Percentiles rank a stretch among this genome's conserved stretches.
Evolutionary conservation across 2,113 vertebrate genomes (phyloP).

Genomic region (Acanthochromis polyacanthus): DNA sequence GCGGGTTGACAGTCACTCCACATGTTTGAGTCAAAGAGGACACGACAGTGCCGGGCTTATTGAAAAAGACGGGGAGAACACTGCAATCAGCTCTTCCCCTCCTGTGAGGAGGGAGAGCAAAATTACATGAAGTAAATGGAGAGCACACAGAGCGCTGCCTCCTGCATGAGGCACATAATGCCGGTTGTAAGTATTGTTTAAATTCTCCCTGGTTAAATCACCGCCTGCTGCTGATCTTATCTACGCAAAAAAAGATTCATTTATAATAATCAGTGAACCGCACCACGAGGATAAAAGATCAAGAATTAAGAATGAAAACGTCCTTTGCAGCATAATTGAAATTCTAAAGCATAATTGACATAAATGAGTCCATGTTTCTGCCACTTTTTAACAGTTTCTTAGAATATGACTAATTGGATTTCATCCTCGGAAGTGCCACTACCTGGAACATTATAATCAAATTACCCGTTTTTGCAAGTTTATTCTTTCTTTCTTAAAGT

Average conservation of each 20-base stretch:
- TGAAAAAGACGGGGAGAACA: conserved; percentile 72
- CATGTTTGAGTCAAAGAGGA: conserved; percentile 68
- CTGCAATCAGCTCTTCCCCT: conserved; percentile 70
- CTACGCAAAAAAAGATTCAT: not conserved
- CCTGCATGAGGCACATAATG: conserved; percentile 11
- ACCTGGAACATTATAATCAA: conserved; percentile 1
- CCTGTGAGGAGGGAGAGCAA: conserved; percentile 59
- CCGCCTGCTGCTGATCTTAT: conserved; percentile 8
- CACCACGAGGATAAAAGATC: not conserved
- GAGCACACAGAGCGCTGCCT: conserved; percentile 10
- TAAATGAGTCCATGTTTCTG: not conserved
- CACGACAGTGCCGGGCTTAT: conserved; percentile 67
- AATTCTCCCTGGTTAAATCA: not conserved
- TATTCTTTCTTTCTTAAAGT: not conserved
- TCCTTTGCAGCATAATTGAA: conserved; percentile 1
- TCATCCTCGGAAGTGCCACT: not conserved
- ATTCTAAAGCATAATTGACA: conserved; percentile 9
- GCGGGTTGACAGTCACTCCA: conserved; percentile 72
- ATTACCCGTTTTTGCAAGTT: not conserved
- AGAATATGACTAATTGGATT: conserved; percentile 24
- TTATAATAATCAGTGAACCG: conserved; percentile 2
- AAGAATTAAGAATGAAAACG: conserved; percentile 2
- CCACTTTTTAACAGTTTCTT: conserved; percentile 6
- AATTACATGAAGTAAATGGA: conserved; percentile 65
- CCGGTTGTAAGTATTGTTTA: conserved; percentile 32